Evolutionary conservation across 2,113 vertebrate species (phyloP), one percentile per base, ranked within the genome.

Genomic region (Malaclemys terrapin): DNA sequence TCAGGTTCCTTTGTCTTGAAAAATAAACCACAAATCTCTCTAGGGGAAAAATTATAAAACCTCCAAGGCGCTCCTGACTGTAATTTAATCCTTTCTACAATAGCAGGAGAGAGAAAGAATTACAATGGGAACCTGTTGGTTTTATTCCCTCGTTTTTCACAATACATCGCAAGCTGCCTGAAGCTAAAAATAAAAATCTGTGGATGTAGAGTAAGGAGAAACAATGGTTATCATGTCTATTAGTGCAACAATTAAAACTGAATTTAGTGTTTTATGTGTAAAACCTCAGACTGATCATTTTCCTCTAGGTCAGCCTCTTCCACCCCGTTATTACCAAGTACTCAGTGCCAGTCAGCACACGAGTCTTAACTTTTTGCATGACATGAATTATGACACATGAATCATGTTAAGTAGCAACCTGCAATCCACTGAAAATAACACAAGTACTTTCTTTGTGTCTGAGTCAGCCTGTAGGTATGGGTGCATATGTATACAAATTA

Each of bases 11-110:
- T 97, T 97, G 81, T 94, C 42, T 31, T 96, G 82, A 94, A 95
- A 95, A 94, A 89, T 87, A 95, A 97, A 97, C 16, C 49, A 89
- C 35, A 94, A 94, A 95, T 85, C 42, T n/a, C 97, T 91, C 92
- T 14, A 47, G 94, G 90, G 87, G 27, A 53, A 87, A 91, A 56
- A 91, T 79, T 25, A 35, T 12, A 84, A 22, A 42, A 19, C 80
- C 94, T 95, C 90, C 42, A 13, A 52, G 85, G 94, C 87, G 87
- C 10, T 89, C 76, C 50, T 88, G 65, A 72, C 65, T 72, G 80
- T 76, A 95, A 81, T 88, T 83, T 88, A 94, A 75, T 5, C 14
- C 84, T 35, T 93, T 89, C 75, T 54, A 62, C 65, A 96, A 94
- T 27, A 84, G 12, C 20, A 96, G 89, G 29, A 8, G 10, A 89